These are phyloP conservation scores for Deilephila elpenor DNA, from an alignment of 2,888 invertebrate species.

Conservation along the genomic window DNA sequence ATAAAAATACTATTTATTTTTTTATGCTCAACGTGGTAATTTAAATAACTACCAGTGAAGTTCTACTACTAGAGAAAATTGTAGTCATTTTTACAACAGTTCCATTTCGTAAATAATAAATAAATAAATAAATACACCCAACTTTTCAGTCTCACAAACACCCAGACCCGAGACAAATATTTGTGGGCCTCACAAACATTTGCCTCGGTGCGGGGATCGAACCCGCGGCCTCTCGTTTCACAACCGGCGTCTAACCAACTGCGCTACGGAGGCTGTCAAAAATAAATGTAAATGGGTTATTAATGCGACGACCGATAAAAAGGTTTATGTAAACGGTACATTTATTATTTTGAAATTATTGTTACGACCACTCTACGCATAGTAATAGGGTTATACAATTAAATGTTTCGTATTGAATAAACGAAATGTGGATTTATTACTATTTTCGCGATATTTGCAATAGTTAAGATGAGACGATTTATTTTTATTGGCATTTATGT, in stretches of 20 bases:
- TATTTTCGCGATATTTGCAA: background rate
- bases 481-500: background rate
- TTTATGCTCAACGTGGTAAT: background rate
- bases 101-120: background rate
- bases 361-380: background rate
- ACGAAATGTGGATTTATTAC: background rate
- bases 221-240: too few species aligned
- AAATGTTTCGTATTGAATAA: conserved; percentile 8
- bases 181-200: too few species aligned
- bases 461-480: background rate
- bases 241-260: too few species aligned
- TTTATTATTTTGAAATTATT: conserved; percentile 1
- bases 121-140: too few species aligned
- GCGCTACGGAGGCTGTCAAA: too few species aligned
- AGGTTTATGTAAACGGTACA: background rate
- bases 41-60: background rate
- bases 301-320: background rate
- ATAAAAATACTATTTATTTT: too few species aligned
- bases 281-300: background rate
- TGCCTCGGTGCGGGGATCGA: too few species aligned
- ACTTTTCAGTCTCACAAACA: too few species aligned
- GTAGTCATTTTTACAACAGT: background rate
- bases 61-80: background rate
- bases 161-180: too few species aligned
- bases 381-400: conserved; percentile 6